phyloP scores from a whole-genome alignment of 2,113 vertebrate genomes.

The Chaetops frenatus region DNA sequence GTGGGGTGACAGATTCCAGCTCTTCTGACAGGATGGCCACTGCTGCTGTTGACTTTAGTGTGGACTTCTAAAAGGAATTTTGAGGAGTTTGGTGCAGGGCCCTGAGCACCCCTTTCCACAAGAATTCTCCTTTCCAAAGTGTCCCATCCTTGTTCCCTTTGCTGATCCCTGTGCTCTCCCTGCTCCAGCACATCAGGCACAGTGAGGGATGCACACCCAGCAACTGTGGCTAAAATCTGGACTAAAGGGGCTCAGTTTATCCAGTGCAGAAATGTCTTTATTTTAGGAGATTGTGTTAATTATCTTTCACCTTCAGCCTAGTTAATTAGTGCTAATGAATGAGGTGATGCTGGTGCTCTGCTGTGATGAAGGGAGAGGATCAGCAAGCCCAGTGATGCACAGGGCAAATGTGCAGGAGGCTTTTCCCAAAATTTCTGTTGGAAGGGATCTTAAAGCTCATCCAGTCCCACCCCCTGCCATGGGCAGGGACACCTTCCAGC shows the following conservation, averaged over 20 bases:
- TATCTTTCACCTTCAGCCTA: background rate
- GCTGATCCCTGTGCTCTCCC: background rate
- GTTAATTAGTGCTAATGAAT: conserved; percentile 1
- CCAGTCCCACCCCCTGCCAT: background rate
- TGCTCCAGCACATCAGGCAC: rapidly evolving
- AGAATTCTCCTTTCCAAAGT: background rate
- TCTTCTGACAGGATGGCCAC: background rate
- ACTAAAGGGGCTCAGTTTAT: background rate
- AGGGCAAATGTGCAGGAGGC: background rate
- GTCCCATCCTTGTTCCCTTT: background rate
- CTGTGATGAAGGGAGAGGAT: background rate
- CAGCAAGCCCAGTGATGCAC: background rate
- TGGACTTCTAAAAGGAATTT: background rate
- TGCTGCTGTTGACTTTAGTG: background rate
- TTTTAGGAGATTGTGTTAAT: background rate
- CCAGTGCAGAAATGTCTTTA: background rate
- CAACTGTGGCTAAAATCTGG: background rate
- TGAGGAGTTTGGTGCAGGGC: background rate
- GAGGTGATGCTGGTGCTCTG: background rate
- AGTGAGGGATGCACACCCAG: background rate
- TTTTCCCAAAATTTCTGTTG: background rate
- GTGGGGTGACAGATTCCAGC: background rate
- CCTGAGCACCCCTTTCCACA: background rate
- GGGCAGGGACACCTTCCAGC: background rate
- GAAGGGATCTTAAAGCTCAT: background rate